Evolutionary conservation across 1,140 invertebrate genomes (phyloP).

Genomic region (Temnothorax longispinosus): DNA sequence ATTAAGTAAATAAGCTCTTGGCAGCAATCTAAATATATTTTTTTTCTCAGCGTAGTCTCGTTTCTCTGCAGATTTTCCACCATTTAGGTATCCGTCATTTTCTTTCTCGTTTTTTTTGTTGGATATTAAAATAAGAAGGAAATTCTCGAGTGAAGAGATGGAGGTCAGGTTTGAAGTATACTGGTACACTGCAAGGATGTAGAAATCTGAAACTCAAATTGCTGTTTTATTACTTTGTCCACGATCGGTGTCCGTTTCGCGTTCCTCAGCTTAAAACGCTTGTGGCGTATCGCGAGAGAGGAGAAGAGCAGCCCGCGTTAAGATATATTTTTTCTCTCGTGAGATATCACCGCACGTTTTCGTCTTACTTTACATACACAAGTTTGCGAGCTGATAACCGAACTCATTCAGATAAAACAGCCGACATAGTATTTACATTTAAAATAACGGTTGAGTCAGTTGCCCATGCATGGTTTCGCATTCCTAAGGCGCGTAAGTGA

Average conservation of each 20-base stretch:
- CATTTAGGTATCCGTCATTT: neutral
- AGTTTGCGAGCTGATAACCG: slow-evolving; percentile 28
- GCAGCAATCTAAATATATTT: no score
- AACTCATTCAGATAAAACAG: slow-evolving; percentile 35
- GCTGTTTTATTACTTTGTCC: neutral
- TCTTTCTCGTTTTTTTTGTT: neutral
- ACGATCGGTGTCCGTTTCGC: neutral
- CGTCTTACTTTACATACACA: slow-evolving; percentile 22
- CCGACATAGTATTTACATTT: slow-evolving; percentile 46
- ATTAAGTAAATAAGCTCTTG: no score
- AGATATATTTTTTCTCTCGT: neutral
- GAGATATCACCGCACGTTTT: slow-evolving; percentile 6
- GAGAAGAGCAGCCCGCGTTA: neutral
- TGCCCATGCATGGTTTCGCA: slow-evolving; percentile 21
- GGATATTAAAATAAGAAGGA: neutral
- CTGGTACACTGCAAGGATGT: no score
- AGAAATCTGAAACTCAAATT: neutral
- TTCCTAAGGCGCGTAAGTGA: slow-evolving; percentile 7
- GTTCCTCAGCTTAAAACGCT: neutral
- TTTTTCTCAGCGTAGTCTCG: no score
- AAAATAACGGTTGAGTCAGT: slow-evolving; percentile 26
- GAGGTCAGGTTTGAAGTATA: no score
- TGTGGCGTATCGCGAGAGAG: neutral
- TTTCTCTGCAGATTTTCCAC: neutral
- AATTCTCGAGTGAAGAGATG: neutral